phyloP scores from a whole-genome alignment of 1,140 invertebrate genomes.

The Apis laboriosa region DNA sequence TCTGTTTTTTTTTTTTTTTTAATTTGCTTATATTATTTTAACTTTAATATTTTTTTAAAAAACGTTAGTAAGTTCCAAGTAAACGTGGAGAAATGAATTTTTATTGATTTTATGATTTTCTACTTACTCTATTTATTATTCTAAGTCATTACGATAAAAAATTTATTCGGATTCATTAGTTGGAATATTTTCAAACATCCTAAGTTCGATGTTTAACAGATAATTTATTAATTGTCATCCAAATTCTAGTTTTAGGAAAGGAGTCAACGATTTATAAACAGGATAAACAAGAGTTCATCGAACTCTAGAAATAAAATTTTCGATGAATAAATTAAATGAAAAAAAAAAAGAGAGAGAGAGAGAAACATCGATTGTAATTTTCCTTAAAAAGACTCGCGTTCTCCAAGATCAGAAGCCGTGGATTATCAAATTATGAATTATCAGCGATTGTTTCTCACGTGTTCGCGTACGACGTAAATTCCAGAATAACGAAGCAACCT shows the following conservation, averaged over 20 bases:
- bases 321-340: background rate
- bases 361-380: slow-evolving; percentile 21
- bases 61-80: no score
- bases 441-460: slow-evolving; percentile 47
- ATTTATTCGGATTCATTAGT: no score
- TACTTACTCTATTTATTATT: no score
- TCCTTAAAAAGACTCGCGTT: slow-evolving; percentile 3
- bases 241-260: slow-evolving; percentile 35
- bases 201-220: background rate
- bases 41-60: no score
- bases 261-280: slow-evolving; percentile 42
- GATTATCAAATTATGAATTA: slow-evolving; percentile 1
- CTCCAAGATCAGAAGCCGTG: background rate
- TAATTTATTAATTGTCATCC: slow-evolving; percentile 12
- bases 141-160: no score
- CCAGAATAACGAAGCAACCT: slow-evolving; percentile 34
- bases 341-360: background rate
- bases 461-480: slow-evolving; percentile 9
- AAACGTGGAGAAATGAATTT: no score
- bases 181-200: no score
- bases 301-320: slow-evolving; percentile 34
- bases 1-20: background rate
- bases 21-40: no score
- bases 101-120: no score
- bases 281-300: slow-evolving; percentile 35